Conservation (phyloP, 2,113 vertebrate species). For the Nibea coibor region DNA sequence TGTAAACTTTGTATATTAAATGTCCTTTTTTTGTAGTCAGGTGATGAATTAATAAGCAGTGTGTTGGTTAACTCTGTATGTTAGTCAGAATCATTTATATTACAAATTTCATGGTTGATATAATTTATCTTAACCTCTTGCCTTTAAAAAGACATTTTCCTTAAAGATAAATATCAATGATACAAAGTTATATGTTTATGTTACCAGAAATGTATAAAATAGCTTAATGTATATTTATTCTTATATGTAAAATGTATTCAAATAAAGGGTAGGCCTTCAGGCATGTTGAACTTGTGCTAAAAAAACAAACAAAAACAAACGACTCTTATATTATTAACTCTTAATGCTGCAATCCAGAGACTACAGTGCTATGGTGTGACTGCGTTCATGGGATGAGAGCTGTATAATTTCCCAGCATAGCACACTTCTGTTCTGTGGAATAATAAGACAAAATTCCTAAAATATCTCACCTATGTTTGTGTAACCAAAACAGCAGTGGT, state of each 20-base stretch:
- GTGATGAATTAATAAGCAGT: constrained; percentile 78
- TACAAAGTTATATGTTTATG: constrained; percentile 76
- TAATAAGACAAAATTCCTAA: constrained; percentile 18
- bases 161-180: constrained; percentile 71
- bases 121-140: constrained; percentile 79
- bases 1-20: constrained; percentile 78
- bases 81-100: constrained; percentile 75
- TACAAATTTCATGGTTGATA: constrained; percentile 73
- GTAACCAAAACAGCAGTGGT: constrained; percentile 67
- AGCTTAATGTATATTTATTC: constrained; percentile 79
- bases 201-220: constrained; percentile 78
- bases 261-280: constrained; percentile 76
- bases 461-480: constrained; percentile 43
- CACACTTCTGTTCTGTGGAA: constrained; percentile 48
- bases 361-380: constrained; percentile 54
- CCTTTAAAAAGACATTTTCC: constrained; percentile 77
- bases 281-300: constrained; percentile 73
- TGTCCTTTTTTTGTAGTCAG: constrained; percentile 77
- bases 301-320: constrained; percentile 40
- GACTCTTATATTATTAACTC: constrained; percentile 63
- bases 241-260: constrained; percentile 78
- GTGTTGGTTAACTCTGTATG: constrained; percentile 74
- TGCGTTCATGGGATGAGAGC: constrained; percentile 55
- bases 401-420: constrained; percentile 35
- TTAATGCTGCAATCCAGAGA: constrained; percentile 80